Percentiles rank a stretch among this genome's conserved stretches.
These are phyloP conservation scores for Chroicocephalus ridibundus DNA, from an alignment of 2,113 vertebrate species.

Conservation along the genomic window DNA sequence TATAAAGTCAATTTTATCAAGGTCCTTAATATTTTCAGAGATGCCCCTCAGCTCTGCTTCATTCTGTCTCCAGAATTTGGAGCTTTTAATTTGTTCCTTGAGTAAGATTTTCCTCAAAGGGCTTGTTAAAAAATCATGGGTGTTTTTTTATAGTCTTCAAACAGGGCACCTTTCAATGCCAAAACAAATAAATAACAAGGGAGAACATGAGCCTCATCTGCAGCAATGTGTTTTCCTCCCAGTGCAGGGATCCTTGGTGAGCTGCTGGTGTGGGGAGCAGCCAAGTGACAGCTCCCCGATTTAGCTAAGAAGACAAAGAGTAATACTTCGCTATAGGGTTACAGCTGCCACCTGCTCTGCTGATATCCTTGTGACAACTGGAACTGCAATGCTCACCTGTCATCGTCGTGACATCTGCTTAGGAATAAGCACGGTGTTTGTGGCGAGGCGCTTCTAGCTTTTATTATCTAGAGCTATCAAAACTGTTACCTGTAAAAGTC, in stretches of 20 bases:
- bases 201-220: neutral
- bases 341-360: constrained; percentile 24
- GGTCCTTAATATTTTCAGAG: neutral
- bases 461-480: neutral
- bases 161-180: neutral
- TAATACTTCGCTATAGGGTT: neutral
- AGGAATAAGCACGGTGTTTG: neutral
- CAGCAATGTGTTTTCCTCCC: neutral
- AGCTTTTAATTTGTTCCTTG: neutral
- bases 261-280: neutral
- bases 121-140: neutral
- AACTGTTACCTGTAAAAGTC: neutral
- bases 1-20: neutral
- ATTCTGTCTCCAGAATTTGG: neutral
- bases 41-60: neutral
- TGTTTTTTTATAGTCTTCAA: neutral
- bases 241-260: neutral
- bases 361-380: neutral
- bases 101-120: neutral
- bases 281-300: neutral
- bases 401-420: neutral
- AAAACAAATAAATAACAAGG: neutral
- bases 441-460: neutral
- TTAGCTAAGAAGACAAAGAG: constrained; percentile 38
- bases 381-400: neutral